A percentile compares a stretch with the other conserved stretches of the same genome.
Evolutionary conservation across 1,140 invertebrate genomes (phyloP).

Genomic region (Platorchestia sp.): DNA sequence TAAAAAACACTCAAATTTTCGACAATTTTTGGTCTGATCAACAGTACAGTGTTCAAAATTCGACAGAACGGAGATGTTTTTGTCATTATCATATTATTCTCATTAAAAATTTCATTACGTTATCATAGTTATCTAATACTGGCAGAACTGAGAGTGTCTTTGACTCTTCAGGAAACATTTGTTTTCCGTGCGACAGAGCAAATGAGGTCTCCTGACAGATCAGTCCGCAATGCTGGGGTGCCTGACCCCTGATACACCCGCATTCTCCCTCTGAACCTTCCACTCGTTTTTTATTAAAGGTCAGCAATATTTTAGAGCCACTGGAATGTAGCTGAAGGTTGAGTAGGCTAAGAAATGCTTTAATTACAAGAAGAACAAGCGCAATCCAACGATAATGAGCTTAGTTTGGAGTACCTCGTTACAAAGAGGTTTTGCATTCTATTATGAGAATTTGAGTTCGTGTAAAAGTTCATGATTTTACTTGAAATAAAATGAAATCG

Average conservation of each 20-base stretch:
- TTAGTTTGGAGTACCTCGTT: neutral
- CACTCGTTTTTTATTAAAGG: neutral
- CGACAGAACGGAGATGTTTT: no score
- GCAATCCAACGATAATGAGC: neutral
- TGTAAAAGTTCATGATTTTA: neutral
- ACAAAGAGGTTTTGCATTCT: neutral
- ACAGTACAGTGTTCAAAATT: no score
- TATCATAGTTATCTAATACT: neutral
- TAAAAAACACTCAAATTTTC: no score
- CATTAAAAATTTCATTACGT: neutral
- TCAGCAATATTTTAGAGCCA: constrained; percentile 3
- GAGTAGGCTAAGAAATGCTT: constrained; percentile 7
- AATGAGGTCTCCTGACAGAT: neutral
- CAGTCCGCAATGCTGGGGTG: neutral
- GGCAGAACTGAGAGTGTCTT: neutral
- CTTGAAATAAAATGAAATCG: neutral
- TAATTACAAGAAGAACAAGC: constrained; percentile 12
- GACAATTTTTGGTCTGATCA: no score
- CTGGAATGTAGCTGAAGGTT: constrained; percentile 40
- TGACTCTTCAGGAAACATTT: neutral
- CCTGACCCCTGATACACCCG: neutral
- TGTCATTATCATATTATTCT: neutral
- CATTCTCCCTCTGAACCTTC: constrained; percentile 21
- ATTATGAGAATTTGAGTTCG: neutral
- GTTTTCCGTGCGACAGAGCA: neutral